These are phyloP conservation scores for Aphis craccivora DNA, from an alignment of 1,140 invertebrate genomes.

Conservation along the genomic window DNA sequence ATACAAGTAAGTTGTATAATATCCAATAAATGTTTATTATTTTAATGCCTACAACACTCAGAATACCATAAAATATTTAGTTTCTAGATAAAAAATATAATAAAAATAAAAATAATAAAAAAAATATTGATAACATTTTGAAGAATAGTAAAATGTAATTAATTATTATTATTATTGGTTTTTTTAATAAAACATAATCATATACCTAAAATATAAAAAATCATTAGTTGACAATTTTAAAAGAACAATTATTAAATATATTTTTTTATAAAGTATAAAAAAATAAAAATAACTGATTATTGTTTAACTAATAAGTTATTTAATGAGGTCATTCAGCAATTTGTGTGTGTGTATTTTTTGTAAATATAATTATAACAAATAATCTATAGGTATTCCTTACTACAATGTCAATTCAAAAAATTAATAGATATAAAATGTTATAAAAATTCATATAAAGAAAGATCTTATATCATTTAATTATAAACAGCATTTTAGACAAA, in stretches of 20 bases:
- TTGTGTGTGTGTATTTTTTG: neutral
- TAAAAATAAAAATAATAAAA: neutral
- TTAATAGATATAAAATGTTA: neutral
- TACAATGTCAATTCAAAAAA: neutral
- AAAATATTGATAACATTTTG: neutral
- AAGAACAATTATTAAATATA: neutral
- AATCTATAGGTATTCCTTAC: neutral
- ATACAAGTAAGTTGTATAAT: neutral
- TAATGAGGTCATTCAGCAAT: neutral
- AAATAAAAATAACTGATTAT: conserved; percentile 14
- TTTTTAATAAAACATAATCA: neutral
- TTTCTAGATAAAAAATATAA: neutral
- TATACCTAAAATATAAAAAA: neutral
- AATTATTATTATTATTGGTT: neutral
- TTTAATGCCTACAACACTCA: neutral
- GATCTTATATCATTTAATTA: neutral
- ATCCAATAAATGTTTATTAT: conserved; percentile 26
- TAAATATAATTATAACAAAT: neutral
- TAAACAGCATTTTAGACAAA: neutral
- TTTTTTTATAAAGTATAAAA: neutral
- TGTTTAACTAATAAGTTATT: neutral
- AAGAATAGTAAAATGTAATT: neutral
- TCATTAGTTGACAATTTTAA: conserved; percentile 23
- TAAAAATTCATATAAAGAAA: neutral
- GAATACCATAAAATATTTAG: neutral